Conservation (phyloP, 2,888 invertebrate species). For the Conistra vaccinii region DNA sequence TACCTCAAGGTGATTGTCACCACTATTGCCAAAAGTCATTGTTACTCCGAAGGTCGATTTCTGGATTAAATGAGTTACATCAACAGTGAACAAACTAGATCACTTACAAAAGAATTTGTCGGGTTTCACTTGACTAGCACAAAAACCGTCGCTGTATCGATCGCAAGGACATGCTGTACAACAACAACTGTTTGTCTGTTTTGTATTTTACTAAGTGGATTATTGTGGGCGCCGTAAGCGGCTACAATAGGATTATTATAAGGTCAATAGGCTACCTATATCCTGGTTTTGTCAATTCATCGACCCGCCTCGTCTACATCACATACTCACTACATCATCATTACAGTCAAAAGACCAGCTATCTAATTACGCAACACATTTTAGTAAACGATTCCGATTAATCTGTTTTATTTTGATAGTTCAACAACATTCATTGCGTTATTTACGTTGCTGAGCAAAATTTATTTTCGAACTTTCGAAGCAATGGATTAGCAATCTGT, state of each 20-base stretch:
- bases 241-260: slow-evolving; percentile 28
- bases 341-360: neutral
- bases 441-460: no score
- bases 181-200: slow-evolving; percentile 59
- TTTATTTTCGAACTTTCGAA: no score
- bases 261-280: neutral
- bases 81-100: slow-evolving; percentile 72
- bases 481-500: no score
- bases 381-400: no score
- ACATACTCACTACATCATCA: no score
- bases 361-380: no score
- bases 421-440: no score
- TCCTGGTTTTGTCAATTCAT: slow-evolving; percentile 1
- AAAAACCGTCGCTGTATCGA: slow-evolving; percentile 72
- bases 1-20: slow-evolving; percentile 12
- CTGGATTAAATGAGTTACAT: slow-evolving; percentile 76
- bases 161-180: slow-evolving; percentile 75
- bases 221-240: slow-evolving; percentile 29
- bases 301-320: neutral
- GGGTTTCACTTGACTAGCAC: slow-evolving; percentile 78
- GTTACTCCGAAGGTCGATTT: slow-evolving; percentile 47
- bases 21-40: slow-evolving; percentile 29
- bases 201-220: slow-evolving; percentile 59
- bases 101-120: slow-evolving; percentile 76
- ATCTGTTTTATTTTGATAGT: no score